These are phyloP conservation scores for Lonchura striata DNA, from an alignment of 2,113 vertebrate genomes.

Conservation along the genomic window DNA sequence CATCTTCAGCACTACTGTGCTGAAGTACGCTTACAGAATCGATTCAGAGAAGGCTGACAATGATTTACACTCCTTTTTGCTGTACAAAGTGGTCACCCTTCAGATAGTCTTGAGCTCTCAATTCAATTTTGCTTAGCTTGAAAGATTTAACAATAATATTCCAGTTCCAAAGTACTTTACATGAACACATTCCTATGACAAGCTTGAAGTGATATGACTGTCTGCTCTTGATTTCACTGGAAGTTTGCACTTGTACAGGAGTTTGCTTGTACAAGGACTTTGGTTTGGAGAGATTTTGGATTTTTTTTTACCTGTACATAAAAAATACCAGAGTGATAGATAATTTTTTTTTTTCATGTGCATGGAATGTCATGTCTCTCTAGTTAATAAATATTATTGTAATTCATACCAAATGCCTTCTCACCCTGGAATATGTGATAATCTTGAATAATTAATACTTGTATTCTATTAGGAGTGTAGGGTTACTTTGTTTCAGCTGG, in stretches of 20 bases:
- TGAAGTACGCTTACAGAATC: neutral
- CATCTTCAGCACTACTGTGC: neutral
- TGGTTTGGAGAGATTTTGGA: neutral
- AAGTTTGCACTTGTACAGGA: neutral
- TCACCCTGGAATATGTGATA: neutral
- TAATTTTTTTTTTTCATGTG: neutral
- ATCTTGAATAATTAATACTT: neutral
- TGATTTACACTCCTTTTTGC: neutral
- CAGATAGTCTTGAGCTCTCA: neutral
- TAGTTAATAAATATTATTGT: neutral
- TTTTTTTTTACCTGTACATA: neutral
- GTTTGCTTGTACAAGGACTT: neutral
- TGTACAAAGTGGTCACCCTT: neutral
- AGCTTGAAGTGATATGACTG: neutral
- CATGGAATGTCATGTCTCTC: too few species aligned
- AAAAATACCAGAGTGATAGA: neutral
- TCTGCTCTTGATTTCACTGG: neutral
- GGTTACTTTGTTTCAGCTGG: neutral
- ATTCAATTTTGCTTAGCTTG: neutral
- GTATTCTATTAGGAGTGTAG: neutral
- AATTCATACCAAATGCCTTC: neutral
- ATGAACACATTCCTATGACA: neutral
- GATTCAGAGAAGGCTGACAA: neutral
- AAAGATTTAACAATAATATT: neutral
- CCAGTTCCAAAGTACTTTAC: neutral